A percentile compares a stretch with the other conserved stretches of the same genome.
phyloP scores from a whole-genome alignment of 2,113 vertebrate species.

The Nannobrachium achirus region DNA sequence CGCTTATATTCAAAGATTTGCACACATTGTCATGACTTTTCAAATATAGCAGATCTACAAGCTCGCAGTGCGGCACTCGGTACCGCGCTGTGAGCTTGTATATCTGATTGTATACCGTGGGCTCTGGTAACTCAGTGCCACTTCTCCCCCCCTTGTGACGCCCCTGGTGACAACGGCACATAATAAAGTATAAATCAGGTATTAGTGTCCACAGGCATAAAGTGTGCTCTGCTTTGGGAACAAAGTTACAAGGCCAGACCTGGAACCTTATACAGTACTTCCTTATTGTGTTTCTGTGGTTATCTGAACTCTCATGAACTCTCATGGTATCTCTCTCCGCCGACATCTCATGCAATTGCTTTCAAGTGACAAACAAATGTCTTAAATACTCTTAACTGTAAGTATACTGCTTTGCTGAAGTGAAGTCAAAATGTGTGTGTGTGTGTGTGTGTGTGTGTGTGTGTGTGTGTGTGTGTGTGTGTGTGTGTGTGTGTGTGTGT shows the following conservation, averaged over 20 bases:
- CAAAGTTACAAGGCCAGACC: constrained; percentile 23
- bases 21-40: too few relatives aligned
- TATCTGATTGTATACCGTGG: too few relatives aligned
- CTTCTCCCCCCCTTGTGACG: too few relatives aligned
- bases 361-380: not conserved
- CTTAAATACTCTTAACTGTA: not conserved
- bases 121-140: too few relatives aligned
- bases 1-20: too few relatives aligned
- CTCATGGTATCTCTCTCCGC: not conserved
- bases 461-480: not conserved
- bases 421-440: not conserved
- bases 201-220: too few relatives aligned
- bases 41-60: too few relatives aligned
- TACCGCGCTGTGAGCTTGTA: too few relatives aligned
- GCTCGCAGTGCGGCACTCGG: too few relatives aligned
- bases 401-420: not conserved
- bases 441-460: not conserved
- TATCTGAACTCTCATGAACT: not conserved
- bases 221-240: not conserved
- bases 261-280: constrained; percentile 2
- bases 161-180: too few relatives aligned
- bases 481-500: not conserved
- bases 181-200: too few relatives aligned
- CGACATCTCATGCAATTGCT: not conserved
- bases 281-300: not conserved